A percentile compares a stretch with the other conserved stretches of the same genome.
Evolutionary conservation across 2,113 vertebrate genomes (phyloP).

Genomic region (Phalacrocorax carbo): DNA sequence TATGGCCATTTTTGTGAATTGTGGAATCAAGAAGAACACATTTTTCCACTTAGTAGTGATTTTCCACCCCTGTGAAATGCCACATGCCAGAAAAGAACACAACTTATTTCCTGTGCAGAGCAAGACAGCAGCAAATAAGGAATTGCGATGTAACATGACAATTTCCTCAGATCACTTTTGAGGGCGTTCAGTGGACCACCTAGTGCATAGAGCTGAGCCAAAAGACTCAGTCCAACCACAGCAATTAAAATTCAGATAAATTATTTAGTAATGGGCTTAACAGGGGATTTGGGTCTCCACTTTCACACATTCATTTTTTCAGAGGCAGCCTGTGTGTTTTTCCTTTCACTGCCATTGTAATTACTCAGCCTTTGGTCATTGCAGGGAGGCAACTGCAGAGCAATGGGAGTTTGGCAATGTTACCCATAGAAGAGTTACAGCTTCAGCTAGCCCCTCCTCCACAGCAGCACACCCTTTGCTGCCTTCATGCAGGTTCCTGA

Average conservation of each 20-base stretch:
- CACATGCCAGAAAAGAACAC: not conserved
- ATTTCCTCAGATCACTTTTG: not conserved
- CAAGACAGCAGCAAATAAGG: not conserved
- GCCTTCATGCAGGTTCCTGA: not conserved
- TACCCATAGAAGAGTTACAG: not conserved
- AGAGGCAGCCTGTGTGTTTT: not conserved
- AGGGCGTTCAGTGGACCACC: fast-evolving
- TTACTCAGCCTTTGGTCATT: not conserved
- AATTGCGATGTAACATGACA: not conserved
- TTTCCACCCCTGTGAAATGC: not conserved
- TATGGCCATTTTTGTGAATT: not conserved
- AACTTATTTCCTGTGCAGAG: not conserved
- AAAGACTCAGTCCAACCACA: not conserved
- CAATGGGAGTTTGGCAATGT: not conserved
- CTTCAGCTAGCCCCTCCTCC: not conserved
- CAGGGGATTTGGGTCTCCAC: not conserved
- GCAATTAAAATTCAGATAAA: not conserved
- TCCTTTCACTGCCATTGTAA: not conserved
- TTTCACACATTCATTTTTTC: not conserved
- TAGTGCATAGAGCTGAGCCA: not conserved
- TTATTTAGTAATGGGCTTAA: not conserved
- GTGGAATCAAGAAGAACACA: not conserved
- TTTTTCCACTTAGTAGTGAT: not conserved
- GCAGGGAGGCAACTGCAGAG: not conserved
- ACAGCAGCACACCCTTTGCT: not conserved